These are phyloP conservation scores for Alouatta palliata DNA, from an alignment of 2,113 vertebrate genomes.

Conservation along the genomic window DNA sequence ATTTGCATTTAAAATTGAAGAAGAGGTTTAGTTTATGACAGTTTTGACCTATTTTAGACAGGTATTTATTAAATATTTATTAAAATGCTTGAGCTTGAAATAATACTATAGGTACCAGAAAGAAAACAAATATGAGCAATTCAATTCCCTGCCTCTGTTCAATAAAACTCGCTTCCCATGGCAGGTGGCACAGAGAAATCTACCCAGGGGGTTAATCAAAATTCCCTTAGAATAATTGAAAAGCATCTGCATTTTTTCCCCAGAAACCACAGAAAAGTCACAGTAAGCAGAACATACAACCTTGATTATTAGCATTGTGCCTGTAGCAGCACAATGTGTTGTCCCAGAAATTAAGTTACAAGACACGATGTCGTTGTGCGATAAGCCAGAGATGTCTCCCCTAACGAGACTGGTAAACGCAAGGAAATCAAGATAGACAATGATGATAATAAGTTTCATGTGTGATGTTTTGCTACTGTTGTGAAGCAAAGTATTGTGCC, in stretches of 20 bases:
- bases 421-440: not conserved
- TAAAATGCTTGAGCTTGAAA: conserved; percentile 69
- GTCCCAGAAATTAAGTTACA: conserved; percentile 51
- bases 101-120: conserved; percentile 75
- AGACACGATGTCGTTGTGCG: not conserved
- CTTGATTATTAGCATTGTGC: conserved; percentile 59
- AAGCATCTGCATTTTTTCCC: conserved; percentile 67
- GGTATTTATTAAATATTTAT: conserved; percentile 76
- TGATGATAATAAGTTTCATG: conserved; percentile 22
- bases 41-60: conserved; percentile 58
- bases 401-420: not conserved
- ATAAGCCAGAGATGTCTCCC: conserved; percentile 23
- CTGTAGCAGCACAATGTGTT: conserved; percentile 56
- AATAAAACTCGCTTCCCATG: conserved; percentile 70
- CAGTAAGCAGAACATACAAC: conserved; percentile 69
- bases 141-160: conserved; percentile 72
- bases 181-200: conserved; percentile 77
- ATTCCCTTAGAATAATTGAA: conserved; percentile 77
- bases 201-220: conserved; percentile 73
- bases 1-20: conserved; percentile 76
- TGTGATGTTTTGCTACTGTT: conserved; percentile 24
- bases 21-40: conserved; percentile 63
- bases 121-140: conserved; percentile 80
- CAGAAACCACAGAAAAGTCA: conserved; percentile 73
- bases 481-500: not conserved